phyloP scores from a whole-genome alignment of 1,140 invertebrate species.

The Tigriopus japonicus region DNA sequence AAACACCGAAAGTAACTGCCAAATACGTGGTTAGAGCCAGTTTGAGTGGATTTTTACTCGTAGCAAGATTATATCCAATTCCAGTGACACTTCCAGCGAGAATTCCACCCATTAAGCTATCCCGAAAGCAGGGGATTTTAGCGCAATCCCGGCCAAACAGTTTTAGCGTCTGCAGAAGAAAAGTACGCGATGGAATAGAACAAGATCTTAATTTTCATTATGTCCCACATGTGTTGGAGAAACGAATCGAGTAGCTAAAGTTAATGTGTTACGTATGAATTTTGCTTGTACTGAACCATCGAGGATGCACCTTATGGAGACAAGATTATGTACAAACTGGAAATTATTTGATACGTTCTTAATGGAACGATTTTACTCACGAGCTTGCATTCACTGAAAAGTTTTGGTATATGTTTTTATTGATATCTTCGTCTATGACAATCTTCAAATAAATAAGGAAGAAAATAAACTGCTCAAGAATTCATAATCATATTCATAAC shows the following conservation, averaged over 20 bases:
- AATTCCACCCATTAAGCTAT: background rate
- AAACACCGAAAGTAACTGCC: background rate
- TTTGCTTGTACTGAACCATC: too few relatives aligned
- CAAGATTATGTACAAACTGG: too few relatives aligned
- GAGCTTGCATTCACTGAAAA: background rate
- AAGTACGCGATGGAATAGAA: background rate
- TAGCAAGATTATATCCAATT: background rate
- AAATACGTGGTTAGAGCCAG: background rate
- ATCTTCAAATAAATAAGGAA: background rate
- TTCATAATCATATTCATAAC: background rate
- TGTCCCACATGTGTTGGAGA: too few relatives aligned
- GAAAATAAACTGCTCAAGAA: background rate
- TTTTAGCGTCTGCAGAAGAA: background rate
- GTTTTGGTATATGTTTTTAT: background rate
- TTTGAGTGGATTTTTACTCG: background rate
- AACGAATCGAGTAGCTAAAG: too few relatives aligned
- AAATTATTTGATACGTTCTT: too few relatives aligned
- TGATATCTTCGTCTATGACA: background rate
- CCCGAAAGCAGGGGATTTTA: constrained; percentile 2
- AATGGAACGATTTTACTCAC: too few relatives aligned
- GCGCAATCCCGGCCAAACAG: background rate
- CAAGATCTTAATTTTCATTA: background rate
- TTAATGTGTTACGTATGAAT: too few relatives aligned
- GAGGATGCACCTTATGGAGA: too few relatives aligned
- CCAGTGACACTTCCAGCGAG: background rate